phyloP scores from a whole-genome alignment of 64 coral and sea anemone species.

The Catalaphyllia jardinei region DNA sequence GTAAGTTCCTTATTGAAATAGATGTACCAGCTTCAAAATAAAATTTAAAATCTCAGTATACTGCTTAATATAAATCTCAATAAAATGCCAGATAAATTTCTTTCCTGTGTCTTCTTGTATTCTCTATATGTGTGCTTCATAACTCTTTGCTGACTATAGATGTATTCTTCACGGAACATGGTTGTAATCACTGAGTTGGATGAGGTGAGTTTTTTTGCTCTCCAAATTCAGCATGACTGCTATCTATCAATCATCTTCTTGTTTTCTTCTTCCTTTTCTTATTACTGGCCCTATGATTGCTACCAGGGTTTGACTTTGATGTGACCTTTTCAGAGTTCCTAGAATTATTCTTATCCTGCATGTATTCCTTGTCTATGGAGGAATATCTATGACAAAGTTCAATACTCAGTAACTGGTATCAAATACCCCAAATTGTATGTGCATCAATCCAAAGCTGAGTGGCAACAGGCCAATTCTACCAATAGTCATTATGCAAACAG shows the following conservation, averaged over 20 bases:
- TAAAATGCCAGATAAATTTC: not conserved
- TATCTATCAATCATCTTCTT: not conserved
- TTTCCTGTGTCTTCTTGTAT: slow-evolving; percentile 10
- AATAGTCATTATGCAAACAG: too few species aligned
- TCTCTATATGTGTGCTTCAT: slow-evolving; percentile 17
- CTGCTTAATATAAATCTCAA: not conserved
- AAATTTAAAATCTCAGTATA: not conserved
- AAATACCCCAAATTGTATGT: too few species aligned
- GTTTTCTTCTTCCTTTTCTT: not conserved
- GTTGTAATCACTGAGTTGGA: slow-evolving; percentile 91
- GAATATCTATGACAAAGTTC: too few species aligned
- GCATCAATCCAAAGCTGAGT: too few species aligned
- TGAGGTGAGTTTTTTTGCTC: slow-evolving; percentile 67
- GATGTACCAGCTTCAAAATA: too few species aligned
- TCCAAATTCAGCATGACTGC: not conserved
- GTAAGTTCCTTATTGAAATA: too few species aligned
- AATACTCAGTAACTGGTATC: too few species aligned
- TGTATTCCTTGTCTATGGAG: not conserved
- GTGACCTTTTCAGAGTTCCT: not conserved
- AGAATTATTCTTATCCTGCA: not conserved
- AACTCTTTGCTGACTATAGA: slow-evolving; percentile 54
- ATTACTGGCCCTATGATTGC: not conserved
- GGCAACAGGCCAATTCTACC: too few species aligned
- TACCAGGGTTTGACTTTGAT: not conserved
- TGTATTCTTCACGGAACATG: slow-evolving; percentile 91